Percentiles rank a stretch among this genome's conserved stretches.
Evolutionary conservation across 2,113 vertebrate genomes (phyloP).

Genomic region (Sinocyclocheilus grahami): DNA sequence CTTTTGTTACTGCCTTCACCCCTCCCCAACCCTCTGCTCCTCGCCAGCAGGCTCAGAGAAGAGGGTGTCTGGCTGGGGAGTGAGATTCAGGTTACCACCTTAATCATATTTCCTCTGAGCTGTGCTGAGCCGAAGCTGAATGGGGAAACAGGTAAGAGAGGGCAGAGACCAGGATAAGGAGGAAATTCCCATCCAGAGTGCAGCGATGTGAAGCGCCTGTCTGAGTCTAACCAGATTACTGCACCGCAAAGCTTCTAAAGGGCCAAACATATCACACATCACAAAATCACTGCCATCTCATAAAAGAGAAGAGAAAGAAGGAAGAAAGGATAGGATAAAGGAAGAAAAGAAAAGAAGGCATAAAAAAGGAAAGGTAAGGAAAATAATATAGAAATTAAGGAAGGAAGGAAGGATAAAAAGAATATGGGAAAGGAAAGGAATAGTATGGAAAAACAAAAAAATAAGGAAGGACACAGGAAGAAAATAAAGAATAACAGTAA

Average conservation of each 20-base stretch:
- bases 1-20: slow-evolving; percentile 44
- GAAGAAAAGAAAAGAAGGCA: not conserved
- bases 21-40: slow-evolving; percentile 4
- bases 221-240: slow-evolving; percentile 72
- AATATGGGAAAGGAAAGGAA: too few relatives aligned
- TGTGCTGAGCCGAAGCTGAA: slow-evolving; percentile 38
- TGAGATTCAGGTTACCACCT: slow-evolving; percentile 36
- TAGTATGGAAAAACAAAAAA: too few relatives aligned
- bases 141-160: slow-evolving; percentile 51
- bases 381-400: not conserved
- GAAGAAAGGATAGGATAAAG: not conserved
- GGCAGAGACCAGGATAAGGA: slow-evolving; percentile 54
- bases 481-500: not conserved
- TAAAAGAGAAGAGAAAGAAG: not conserved
- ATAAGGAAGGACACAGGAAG: not conserved
- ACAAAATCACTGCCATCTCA: not conserved
- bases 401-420: not conserved
- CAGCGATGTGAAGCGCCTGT: slow-evolving; percentile 45
- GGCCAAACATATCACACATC: slow-evolving; percentile 8
- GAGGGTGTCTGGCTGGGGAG: slow-evolving; percentile 16
- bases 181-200: slow-evolving; percentile 58
- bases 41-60: slow-evolving; percentile 1
- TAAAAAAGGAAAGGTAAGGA: not conserved
- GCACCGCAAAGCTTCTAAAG: slow-evolving; percentile 58
- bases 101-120: slow-evolving; percentile 53